Conservation (phyloP, 37 sponge, comb jelly and placozoan genomes). For the Crambe crambe region DNA sequence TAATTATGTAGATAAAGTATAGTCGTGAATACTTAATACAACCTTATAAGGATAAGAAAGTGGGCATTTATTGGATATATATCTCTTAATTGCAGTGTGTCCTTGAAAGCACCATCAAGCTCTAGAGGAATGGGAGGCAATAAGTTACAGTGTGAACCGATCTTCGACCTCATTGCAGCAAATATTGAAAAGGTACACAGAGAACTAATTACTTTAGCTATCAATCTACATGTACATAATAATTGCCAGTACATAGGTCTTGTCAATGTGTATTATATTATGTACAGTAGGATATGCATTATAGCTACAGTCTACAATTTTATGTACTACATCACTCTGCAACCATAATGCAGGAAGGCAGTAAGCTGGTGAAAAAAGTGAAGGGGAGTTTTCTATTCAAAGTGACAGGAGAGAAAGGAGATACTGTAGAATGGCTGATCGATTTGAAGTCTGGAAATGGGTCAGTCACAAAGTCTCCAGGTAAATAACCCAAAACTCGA, state of each 20-base stretch:
- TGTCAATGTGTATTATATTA: too few species aligned
- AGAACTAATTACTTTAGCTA: neutral
- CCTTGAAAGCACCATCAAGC: neutral
- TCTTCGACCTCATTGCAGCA: conserved; percentile 54
- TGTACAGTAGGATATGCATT: too few species aligned
- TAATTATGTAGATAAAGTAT: too few species aligned
- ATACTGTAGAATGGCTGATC: conserved; percentile 62
- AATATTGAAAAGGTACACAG: conserved; percentile 28
- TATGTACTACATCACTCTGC: neutral
- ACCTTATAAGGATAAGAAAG: too few species aligned
- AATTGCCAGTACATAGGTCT: too few species aligned
- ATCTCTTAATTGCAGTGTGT: neutral
- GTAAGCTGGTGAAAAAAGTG: conserved; percentile 81
- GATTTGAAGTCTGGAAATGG: conserved; percentile 85
- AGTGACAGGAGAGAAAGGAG: conserved; percentile 57
- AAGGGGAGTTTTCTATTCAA: conserved; percentile 82
- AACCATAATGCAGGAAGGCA: conserved; percentile 60
- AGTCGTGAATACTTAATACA: too few species aligned
- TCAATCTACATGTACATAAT: neutral
- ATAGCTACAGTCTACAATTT: too few species aligned
- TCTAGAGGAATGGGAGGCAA: neutral
- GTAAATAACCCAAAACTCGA: conserved; percentile 5
- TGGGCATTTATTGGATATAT: too few species aligned
- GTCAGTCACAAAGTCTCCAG: conserved; percentile 70
- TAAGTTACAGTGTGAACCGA: conserved; percentile 30